Percentiles rank a stretch among this genome's conserved stretches.
phyloP scores from a whole-genome alignment of 2,888 invertebrate species.

The Deroplatys truncata region DNA sequence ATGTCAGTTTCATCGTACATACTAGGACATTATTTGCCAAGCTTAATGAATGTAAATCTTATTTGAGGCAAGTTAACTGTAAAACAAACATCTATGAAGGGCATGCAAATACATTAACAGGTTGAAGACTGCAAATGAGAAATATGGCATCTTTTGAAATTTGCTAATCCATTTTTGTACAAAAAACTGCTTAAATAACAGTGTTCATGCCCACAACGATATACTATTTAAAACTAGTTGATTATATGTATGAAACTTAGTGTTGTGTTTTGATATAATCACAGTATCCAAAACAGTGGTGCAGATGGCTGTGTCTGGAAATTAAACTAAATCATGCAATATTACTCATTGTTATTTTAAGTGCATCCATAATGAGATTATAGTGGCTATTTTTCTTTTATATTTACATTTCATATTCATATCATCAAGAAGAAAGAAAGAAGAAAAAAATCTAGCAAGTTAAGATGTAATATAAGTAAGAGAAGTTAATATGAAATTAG shows the following conservation, averaged over 20 bases:
- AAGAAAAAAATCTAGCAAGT: background rate
- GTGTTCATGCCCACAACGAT: slow-evolving; percentile 25
- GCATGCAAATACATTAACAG: background rate
- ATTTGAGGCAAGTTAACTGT: background rate
- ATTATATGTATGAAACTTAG: background rate
- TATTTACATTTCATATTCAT: background rate
- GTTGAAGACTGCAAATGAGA: background rate
- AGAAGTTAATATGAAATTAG: background rate
- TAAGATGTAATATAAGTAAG: background rate
- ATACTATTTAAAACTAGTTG: background rate
- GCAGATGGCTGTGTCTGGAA: background rate
- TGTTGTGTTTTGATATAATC: background rate
- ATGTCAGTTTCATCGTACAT: background rate
- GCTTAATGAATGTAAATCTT: background rate
- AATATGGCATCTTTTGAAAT: background rate
- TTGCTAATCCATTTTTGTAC: background rate
- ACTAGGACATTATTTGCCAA: background rate
- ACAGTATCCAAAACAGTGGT: background rate
- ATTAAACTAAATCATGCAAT: background rate
- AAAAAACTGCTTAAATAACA: slow-evolving; percentile 4
- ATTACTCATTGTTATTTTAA: background rate
- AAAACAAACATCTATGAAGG: background rate
- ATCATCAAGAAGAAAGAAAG: background rate
- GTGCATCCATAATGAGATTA: background rate
- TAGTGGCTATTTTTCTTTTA: background rate